These are phyloP conservation scores for Endotricha flammealis DNA, from an alignment of 2,888 invertebrate genomes.

Conservation along the genomic window DNA sequence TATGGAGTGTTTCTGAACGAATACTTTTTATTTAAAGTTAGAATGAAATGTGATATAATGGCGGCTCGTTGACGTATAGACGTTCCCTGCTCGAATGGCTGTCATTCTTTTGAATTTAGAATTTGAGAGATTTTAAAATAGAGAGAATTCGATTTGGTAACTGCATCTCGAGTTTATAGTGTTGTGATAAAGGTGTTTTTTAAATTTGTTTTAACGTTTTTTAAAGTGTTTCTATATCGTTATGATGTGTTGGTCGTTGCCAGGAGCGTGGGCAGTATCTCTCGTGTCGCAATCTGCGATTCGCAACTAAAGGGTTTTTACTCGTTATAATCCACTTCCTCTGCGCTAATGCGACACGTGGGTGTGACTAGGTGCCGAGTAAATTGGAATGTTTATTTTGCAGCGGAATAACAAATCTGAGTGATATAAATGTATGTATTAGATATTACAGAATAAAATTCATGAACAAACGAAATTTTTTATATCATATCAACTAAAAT, in stretches of 20 bases:
- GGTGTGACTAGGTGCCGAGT: conserved; percentile 33
- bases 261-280: conserved; percentile 59
- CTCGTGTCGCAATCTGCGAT: conserved; percentile 41
- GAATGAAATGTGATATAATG: conserved; percentile 61
- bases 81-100: conserved; percentile 36
- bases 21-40: conserved; percentile 62
- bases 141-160: conserved; percentile 13
- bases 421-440: conserved; percentile 1
- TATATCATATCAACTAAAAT: no score
- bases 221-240: conserved; percentile 33
- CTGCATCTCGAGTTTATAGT: conserved; percentile 7
- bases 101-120: conserved; percentile 31
- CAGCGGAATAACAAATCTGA: conserved; percentile 9
- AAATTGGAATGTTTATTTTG: conserved; percentile 28
- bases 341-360: conserved; percentile 36
- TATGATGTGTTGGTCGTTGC: conserved; percentile 35
- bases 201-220: conserved; percentile 47
- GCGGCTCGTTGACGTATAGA: conserved; percentile 48
- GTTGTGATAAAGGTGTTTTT: conserved; percentile 27
- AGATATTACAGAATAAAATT: conserved; percentile 1
- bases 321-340: conserved; percentile 42
- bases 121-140: conserved; percentile 20
- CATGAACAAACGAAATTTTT: no score
- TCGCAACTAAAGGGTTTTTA: conserved; percentile 42
- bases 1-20: conserved; percentile 59